Percentiles rank a stretch among this genome's conserved stretches.
Evolutionary conservation across 1,140 invertebrate genomes (phyloP).

Genomic region (Sitophilus oryzae): DNA sequence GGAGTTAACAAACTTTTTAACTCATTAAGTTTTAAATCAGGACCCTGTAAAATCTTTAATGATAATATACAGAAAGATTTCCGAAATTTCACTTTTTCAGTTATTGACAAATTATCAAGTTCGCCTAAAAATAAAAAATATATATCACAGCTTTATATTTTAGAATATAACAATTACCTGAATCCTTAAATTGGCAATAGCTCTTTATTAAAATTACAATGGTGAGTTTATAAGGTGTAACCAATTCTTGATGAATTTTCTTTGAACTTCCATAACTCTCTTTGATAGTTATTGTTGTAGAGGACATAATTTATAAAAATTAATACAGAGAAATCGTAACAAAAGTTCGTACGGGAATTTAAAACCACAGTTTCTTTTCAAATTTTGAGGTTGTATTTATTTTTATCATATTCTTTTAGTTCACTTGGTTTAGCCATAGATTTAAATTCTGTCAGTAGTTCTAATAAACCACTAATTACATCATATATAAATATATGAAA

Average conservation of each 20-base stretch:
- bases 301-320: too few species aligned
- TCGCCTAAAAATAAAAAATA: conserved; percentile 27
- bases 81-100: conserved; percentile 37
- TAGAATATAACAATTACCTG: conserved; percentile 40
- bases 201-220: conserved; percentile 51
- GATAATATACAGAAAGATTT: conserved; percentile 57
- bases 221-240: conserved; percentile 53
- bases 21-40: conserved; percentile 58
- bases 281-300: too few species aligned
- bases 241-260: conserved; percentile 39
- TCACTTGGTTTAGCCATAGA: too few species aligned
- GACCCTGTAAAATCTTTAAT: conserved; percentile 59
- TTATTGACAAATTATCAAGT: conserved; percentile 33
- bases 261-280: conserved; percentile 8
- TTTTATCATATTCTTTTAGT: too few species aligned
- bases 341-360: too few species aligned
- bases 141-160: conserved; percentile 5
- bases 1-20: conserved; percentile 52
- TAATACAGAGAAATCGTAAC: too few species aligned
- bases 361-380: too few species aligned
- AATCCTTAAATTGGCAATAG: conserved; percentile 47
- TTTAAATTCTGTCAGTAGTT: too few species aligned
- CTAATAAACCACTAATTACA: too few species aligned
- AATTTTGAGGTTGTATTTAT: too few species aligned
- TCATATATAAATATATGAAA: too few species aligned